A percentile compares a stretch with the other conserved stretches of the same genome.
These are phyloP conservation scores for Coecobrya sp. DNA, from an alignment of 2,888 invertebrate species.

Conservation along the genomic window DNA sequence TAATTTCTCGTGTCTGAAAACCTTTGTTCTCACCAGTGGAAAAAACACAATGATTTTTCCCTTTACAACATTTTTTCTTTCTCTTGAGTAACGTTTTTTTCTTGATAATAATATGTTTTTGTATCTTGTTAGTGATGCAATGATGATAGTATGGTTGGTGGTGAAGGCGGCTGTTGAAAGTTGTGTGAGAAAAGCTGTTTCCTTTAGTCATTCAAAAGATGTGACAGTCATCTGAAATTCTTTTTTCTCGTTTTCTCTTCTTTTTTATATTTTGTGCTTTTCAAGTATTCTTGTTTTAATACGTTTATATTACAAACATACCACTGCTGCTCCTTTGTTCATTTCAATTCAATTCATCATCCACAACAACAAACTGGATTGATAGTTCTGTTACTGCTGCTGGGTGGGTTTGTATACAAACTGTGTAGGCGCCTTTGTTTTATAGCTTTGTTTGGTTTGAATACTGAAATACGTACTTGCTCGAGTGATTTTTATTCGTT, in stretches of 20 bases:
- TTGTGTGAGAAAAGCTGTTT: slow-evolving; percentile 67
- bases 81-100: neutral
- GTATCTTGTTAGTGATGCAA: slow-evolving; percentile 44
- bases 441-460: slow-evolving; percentile 28
- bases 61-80: slow-evolving; percentile 54
- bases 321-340: slow-evolving; percentile 53
- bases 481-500: slow-evolving; percentile 39
- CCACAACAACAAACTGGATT: slow-evolving; percentile 16
- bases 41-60: slow-evolving; percentile 72
- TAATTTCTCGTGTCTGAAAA: slow-evolving; percentile 78
- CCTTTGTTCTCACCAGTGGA: slow-evolving; percentile 69
- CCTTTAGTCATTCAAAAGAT: slow-evolving; percentile 73
- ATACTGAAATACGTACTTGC: slow-evolving; percentile 36
- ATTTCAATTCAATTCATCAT: slow-evolving; percentile 68
- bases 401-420: slow-evolving; percentile 29
- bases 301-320: slow-evolving; percentile 57
- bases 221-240: slow-evolving; percentile 72
- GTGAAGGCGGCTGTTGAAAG: neutral
- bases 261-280: slow-evolving; percentile 20
- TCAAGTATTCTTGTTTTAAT: slow-evolving; percentile 65
- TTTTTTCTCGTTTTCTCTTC: slow-evolving; percentile 12
- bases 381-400: neutral
- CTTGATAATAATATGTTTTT: slow-evolving; percentile 28
- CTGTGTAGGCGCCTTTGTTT: slow-evolving; percentile 13
- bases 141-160: slow-evolving; percentile 18